A percentile compares a stretch with the other conserved stretches of the same genome.
These are phyloP conservation scores for Gorilla gorilla DNA, from an alignment of 2,113 vertebrate genomes.

Conservation along the genomic window DNA sequence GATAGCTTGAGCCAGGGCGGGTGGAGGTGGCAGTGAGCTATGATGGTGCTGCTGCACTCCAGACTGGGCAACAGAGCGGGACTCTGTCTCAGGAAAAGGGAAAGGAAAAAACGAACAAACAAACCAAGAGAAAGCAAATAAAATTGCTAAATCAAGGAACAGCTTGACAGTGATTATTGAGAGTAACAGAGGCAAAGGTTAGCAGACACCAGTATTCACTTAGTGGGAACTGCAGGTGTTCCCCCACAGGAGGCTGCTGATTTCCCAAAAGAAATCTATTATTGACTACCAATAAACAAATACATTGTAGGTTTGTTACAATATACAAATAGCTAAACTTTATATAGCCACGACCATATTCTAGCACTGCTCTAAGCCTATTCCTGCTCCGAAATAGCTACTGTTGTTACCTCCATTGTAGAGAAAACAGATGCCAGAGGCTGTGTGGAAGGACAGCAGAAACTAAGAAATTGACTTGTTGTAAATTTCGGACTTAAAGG, in stretches of 20 bases:
- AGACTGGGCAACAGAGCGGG: no score
- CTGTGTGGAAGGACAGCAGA: neutral
- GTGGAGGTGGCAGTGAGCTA: no score
- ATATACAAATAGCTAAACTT: neutral
- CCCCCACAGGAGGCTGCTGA: neutral
- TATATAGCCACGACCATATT: neutral
- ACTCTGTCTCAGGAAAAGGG: no score
- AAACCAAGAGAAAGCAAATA: no score
- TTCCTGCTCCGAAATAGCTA: neutral
- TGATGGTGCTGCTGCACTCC: no score
- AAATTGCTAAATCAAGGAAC: no score
- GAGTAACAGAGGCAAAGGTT: no score
- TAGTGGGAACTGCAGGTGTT: no score
- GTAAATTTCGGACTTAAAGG: neutral
- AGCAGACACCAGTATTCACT: no score
- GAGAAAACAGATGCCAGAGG: neutral
- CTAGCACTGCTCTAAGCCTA: neutral
- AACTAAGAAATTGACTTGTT: neutral
- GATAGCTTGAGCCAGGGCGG: no score
- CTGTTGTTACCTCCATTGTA: neutral
- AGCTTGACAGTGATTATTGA: no score
- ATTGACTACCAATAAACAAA: neutral
- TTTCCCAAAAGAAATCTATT: neutral
- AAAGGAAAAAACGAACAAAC: no score
- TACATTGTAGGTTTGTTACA: neutral